These are phyloP conservation scores for Florisuga fusca DNA, from an alignment of 2,797 vertebrate genomes.

Conservation along the genomic window DNA sequence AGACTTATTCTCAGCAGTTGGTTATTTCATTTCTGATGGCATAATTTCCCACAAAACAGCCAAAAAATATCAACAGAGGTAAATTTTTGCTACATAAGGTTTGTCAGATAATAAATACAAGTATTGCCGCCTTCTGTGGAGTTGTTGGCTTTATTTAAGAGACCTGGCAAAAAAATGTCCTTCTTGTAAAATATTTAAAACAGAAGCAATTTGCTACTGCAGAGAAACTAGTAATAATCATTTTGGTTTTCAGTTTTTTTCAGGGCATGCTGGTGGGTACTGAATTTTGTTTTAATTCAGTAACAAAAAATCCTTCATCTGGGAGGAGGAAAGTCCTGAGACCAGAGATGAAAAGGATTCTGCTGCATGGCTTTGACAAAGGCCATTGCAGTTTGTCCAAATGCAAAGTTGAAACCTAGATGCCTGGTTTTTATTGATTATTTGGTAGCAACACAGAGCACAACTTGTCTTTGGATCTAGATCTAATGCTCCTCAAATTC, in stretches of 20 bases:
- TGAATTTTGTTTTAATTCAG: not conserved
- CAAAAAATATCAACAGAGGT: conserved; percentile 8
- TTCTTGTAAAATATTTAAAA: conserved; percentile 38
- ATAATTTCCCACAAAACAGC: not conserved
- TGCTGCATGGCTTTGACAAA: not conserved
- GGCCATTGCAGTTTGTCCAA: not conserved
- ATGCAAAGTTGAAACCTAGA: not conserved
- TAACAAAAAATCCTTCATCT: not conserved
- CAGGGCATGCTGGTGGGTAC: not conserved
- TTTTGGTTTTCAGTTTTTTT: not conserved
- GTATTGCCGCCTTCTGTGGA: not conserved
- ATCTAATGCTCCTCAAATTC: not conserved
- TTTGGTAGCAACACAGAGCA: not conserved
- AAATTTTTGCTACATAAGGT: conserved; percentile 11
- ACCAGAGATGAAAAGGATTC: not conserved
- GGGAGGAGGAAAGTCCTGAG: not conserved
- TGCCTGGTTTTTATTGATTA: not conserved
- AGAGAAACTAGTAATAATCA: not conserved
- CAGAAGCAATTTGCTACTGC: not conserved
- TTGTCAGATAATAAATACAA: conserved; percentile 34
- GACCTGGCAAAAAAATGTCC: not conserved
- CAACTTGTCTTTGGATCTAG: not conserved
- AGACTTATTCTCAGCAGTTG: not conserved
- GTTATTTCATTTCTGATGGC: conserved; percentile 32
- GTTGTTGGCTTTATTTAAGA: not conserved